phyloP scores from a whole-genome alignment of 2,888 invertebrate species.

The Dusona sp. region DNA sequence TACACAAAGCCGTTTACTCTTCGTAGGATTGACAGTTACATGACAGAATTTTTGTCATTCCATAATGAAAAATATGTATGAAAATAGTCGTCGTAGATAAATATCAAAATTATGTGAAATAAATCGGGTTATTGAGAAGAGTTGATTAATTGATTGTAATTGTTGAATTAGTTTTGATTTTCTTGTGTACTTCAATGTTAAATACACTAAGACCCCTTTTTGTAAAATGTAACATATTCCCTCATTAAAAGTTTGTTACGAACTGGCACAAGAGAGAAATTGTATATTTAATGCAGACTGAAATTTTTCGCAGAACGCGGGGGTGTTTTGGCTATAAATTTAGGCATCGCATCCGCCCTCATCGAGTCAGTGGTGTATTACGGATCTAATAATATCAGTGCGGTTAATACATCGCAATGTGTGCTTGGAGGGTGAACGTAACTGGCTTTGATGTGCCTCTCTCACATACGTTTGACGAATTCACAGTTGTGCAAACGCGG shows the following conservation, averaged over 20 bases:
- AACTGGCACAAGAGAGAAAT: slow-evolving; percentile 15
- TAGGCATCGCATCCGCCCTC: slow-evolving; percentile 53
- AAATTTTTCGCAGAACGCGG: slow-evolving; percentile 46
- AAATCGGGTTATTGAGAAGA: background rate
- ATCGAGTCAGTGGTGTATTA: slow-evolving; percentile 54
- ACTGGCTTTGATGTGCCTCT: slow-evolving; percentile 78
- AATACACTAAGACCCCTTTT: background rate
- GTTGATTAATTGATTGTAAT: too few relatives aligned
- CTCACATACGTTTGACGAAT: slow-evolving; percentile 78
- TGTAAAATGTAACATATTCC: background rate
- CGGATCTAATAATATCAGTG: slow-evolving; percentile 64
- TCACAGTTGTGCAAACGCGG: slow-evolving; percentile 69
- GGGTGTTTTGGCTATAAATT: slow-evolving; percentile 60
- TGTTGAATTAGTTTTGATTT: background rate
- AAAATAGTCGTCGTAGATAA: background rate
- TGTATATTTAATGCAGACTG: background rate
- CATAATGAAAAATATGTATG: background rate
- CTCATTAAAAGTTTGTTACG: slow-evolving; percentile 10
- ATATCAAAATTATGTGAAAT: background rate
- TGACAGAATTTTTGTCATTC: background rate
- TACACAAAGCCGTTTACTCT: background rate
- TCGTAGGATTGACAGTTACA: background rate
- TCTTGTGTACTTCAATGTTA: background rate
- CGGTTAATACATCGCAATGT: slow-evolving; percentile 15
- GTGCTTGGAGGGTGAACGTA: background rate